Base-by-base conservation (phyloP, 2,888 invertebrate species). In the Lamproptera curius region DNA sequence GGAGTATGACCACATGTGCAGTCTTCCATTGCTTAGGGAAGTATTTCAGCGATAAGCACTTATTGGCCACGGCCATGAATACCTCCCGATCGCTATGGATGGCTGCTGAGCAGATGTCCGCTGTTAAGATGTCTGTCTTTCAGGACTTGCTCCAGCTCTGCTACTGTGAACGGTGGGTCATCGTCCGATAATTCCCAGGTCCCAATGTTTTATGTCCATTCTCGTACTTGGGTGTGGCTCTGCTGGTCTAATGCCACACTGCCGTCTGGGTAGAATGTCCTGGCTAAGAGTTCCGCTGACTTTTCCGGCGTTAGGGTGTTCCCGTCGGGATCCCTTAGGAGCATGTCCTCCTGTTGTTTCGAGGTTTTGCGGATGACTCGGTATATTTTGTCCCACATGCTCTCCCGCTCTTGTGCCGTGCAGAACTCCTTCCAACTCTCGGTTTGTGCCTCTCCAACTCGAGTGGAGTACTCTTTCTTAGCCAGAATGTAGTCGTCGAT, bases 381-480 rank as follows among this genome's bases (percentile, higher is more conserved):
- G 11, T 31, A 31, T n/a, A 31, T 31, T 31, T 31, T 31, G 31
- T 31, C 31, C 31, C 56, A 58, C 48, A 59, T 41, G 14, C 54
- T 52, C 11, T 59, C 55, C 10, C 35, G 50, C 0, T 56, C 54
- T 28, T 62, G 57, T 5, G n/a, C 55, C 4, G 48, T 6, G 39
- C 61, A 61, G 42, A 57, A 59, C 2, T 54, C 46, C 35, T 58
- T 57, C 58, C 59, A 59, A 16, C 49, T 55, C 2, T 41, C 9
- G 0, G 57, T 61, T 16, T 48, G 52, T 16, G 57, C 56, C 16
- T 51, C 47, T 2, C 16, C 11, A 0, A 46, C 51, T 16, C 20
- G 42, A 0, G 3, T 13, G 0, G 28, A 26, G 23, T 61, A 61
- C 0, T 13, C 9, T 0, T 36, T 5, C 34, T 54, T 59, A 0